Evolutionary conservation across 2,888 invertebrate genomes (phyloP).

Genomic region (Hypolimnas misippus): DNA sequence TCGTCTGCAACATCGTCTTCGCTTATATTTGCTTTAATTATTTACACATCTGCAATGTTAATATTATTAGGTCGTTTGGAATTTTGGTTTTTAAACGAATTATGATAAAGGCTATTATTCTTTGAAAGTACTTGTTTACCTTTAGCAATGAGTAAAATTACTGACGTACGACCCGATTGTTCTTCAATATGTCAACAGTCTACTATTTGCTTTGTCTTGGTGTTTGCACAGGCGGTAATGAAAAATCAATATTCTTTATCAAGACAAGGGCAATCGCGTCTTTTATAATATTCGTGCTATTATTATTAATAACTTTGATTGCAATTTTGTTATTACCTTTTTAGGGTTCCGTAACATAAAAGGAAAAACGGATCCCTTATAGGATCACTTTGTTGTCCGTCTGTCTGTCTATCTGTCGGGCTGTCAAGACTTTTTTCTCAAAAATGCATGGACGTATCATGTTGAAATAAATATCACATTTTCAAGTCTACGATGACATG

Average conservation of each 20-base stretch:
- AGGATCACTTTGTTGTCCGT: no score
- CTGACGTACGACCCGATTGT: slow-evolving; percentile 26
- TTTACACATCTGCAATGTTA: background rate
- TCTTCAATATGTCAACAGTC: slow-evolving; percentile 16
- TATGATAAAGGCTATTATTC: background rate
- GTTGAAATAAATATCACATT: no score
- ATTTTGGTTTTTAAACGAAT: background rate
- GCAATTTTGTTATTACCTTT: background rate
- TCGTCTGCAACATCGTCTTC: background rate
- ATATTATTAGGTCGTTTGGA: background rate
- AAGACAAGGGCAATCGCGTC: background rate
- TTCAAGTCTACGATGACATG: no score
- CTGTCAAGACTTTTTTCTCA: no score
- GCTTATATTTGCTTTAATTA: background rate
- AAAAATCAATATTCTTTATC: slow-evolving; percentile 6
- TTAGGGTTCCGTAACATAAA: no score
- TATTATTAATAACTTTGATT: background rate
- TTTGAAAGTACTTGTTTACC: background rate
- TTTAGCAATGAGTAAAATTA: background rate
- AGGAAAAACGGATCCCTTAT: no score
- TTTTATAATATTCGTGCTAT: background rate
- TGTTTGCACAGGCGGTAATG: slow-evolving; percentile 22
- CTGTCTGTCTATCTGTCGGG: no score
- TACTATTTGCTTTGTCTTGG: slow-evolving; percentile 29
- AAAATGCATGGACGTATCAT: no score